Percentiles rank a stretch among this genome's conserved stretches.
phyloP scores from a whole-genome alignment of 2,888 invertebrate species.

The Eurytoma californica region DNA sequence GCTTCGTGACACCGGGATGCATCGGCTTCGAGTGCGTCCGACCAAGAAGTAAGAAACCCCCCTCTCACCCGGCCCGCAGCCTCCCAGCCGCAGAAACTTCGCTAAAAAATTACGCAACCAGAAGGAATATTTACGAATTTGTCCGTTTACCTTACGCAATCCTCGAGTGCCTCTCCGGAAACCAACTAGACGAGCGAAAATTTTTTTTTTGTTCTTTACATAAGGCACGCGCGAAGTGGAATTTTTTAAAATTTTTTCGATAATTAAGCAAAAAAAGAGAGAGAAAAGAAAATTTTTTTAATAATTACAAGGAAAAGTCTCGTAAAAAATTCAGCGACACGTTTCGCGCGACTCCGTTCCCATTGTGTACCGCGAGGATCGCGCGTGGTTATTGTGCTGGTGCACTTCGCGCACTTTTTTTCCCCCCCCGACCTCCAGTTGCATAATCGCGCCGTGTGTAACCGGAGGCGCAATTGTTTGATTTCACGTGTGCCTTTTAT shows the following conservation, averaged over 20 bases:
- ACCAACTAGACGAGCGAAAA: background rate
- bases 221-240: no score
- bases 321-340: background rate
- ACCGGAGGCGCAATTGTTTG: constrained; percentile 13
- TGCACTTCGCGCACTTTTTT: background rate
- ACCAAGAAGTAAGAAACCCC: constrained; percentile 65
- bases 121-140: no score
- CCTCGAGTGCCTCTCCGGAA: background rate
- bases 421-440: constrained; percentile 17
- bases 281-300: no score
- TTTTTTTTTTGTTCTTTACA: no score
- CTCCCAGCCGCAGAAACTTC: no score
- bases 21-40: constrained; percentile 71
- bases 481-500: background rate
- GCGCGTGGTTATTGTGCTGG: background rate
- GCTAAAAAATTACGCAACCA: no score
- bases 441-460: constrained; percentile 38
- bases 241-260: no score
- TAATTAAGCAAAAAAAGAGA: no score
- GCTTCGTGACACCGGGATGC: constrained; percentile 73
- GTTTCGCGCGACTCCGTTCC: background rate
- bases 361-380: background rate
- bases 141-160: background rate
- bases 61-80: no score
- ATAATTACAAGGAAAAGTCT: no score